Evolutionary conservation across 2,888 invertebrate genomes (phyloP).

Genomic region (Odontothrips loti): DNA sequence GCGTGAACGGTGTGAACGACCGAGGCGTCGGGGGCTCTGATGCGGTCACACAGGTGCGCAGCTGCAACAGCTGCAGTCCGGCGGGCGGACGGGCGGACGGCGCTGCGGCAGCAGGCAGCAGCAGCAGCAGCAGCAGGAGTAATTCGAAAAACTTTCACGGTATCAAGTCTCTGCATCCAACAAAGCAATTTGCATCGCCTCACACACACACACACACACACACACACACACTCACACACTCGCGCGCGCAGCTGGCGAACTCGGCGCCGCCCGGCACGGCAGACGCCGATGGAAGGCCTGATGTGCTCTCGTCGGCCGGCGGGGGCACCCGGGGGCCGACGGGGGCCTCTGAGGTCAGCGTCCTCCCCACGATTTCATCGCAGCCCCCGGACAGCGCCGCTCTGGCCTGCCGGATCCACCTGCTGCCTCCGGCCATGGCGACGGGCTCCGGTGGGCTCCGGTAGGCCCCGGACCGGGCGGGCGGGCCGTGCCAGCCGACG

Average conservation of each 20-base stretch:
- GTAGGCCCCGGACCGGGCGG: too few relatives aligned
- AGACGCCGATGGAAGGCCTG: too few relatives aligned
- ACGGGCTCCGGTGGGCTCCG: too few relatives aligned
- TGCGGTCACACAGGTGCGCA: not conserved
- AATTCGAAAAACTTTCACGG: slow-evolving; percentile 8
- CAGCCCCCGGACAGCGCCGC: not conserved
- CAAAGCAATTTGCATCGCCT: slow-evolving; percentile 11
- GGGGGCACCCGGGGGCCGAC: not conserved
- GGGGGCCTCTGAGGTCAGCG: not conserved
- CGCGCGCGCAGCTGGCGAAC: too few relatives aligned
- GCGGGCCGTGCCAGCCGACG: too few relatives aligned
- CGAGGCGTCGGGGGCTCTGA: too few relatives aligned
- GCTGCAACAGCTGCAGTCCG: not conserved
- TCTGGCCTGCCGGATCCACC: not conserved
- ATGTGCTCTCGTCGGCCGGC: not conserved
- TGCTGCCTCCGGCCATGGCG: not conserved
- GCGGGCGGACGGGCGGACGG: not conserved
- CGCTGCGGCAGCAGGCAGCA: not conserved
- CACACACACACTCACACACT: not conserved
- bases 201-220: not conserved
- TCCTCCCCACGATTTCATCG: not conserved
- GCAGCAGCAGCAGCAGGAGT: not conserved
- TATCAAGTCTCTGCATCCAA: not conserved
- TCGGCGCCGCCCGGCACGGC: too few relatives aligned
- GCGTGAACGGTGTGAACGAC: too few relatives aligned